These are phyloP conservation scores for Carollia perspicillata DNA, from an alignment of 2,113 vertebrate species.

Conservation along the genomic window DNA sequence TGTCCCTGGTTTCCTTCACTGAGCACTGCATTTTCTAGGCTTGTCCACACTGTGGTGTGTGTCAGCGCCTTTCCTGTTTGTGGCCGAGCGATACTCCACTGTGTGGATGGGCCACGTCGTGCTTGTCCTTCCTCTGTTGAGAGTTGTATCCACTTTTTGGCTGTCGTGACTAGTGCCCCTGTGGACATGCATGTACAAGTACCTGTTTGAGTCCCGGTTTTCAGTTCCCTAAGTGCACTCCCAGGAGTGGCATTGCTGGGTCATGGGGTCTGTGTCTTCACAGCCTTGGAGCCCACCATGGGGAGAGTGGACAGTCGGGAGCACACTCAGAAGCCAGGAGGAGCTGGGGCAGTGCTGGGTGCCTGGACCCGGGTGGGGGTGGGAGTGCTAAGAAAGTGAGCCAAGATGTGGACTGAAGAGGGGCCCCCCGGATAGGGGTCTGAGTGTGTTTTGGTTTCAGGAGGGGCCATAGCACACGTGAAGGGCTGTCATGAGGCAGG, in stretches of 20 bases:
- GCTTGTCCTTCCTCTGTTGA: background rate
- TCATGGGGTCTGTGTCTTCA: background rate
- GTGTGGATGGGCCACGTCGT: background rate
- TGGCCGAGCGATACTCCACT: background rate
- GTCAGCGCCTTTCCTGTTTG: too few relatives aligned
- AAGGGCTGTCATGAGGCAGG: background rate
- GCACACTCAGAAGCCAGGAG: background rate
- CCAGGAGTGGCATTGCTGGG: background rate
- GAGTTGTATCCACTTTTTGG: background rate
- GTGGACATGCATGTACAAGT: accelerated
- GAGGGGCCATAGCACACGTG: background rate
- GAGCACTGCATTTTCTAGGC: background rate
- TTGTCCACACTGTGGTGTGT: background rate
- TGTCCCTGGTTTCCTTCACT: background rate
- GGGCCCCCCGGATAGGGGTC: background rate
- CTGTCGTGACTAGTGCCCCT: background rate
- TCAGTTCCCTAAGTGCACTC: background rate
- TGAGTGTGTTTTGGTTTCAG: background rate
- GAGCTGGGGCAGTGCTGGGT: background rate
- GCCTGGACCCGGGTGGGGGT: background rate
- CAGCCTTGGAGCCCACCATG: background rate
- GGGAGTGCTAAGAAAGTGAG: background rate
- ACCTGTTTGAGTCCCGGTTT: background rate
- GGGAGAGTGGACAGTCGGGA: background rate
- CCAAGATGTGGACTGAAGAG: background rate